Evolutionary conservation across 2,797 vertebrate genomes (phyloP).

Genomic region (Chromobotia macracanthus): DNA sequence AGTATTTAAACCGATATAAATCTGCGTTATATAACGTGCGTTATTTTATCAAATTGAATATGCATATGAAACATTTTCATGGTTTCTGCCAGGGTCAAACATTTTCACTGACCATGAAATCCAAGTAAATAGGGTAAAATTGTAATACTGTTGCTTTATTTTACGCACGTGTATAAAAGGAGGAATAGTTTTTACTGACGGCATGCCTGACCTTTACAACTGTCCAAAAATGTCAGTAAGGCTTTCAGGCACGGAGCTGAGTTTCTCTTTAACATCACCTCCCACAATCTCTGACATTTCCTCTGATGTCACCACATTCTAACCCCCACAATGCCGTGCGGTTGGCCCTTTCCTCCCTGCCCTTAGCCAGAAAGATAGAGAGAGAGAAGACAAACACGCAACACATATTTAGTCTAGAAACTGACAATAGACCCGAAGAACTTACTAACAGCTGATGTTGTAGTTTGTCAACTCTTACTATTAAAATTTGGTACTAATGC

Average conservation of each 20-base stretch:
- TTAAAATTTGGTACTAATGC: neutral
- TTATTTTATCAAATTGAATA: too few relatives aligned
- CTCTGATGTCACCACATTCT: slow-evolving; percentile 79
- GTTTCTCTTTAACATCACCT: slow-evolving; percentile 80
- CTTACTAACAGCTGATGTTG: neutral
- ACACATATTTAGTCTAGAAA: slow-evolving; percentile 18
- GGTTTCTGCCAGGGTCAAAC: neutral
- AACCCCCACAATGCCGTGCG: slow-evolving; percentile 73
- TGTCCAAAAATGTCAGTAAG: slow-evolving; percentile 79
- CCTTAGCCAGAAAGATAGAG: slow-evolving; percentile 30
- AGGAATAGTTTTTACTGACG: slow-evolving; percentile 76
- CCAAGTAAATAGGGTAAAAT: neutral
- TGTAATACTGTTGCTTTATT: neutral
- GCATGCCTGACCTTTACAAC: slow-evolving; percentile 76
- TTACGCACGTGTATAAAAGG: slow-evolving; percentile 70
- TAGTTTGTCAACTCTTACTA: neutral
- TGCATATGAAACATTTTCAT: too few relatives aligned
- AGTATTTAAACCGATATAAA: neutral
- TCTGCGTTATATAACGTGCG: too few relatives aligned
- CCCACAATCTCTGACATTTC: slow-evolving; percentile 82
- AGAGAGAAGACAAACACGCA: slow-evolving; percentile 33
- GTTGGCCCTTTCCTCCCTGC: slow-evolving; percentile 68
- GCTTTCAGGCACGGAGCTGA: slow-evolving; percentile 79
- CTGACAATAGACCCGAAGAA: neutral
- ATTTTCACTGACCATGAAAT: neutral